Base-by-base conservation (phyloP, 2,113 vertebrate species). In the Scytalopus superciliaris region DNA sequence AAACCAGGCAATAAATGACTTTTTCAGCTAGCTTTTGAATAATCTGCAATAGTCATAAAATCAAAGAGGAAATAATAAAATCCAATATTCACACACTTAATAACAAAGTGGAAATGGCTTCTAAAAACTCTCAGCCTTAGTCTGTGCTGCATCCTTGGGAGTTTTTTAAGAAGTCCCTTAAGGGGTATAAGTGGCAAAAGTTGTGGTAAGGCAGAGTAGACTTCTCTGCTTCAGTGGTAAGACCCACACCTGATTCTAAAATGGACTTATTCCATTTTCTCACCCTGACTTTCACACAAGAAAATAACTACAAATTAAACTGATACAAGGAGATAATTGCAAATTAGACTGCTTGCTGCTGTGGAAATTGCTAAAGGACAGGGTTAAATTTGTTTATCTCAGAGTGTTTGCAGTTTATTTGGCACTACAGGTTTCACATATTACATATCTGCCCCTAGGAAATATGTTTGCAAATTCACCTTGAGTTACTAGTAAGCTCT, bases 41-140 rank as follows among this genome's bases (percentile, higher is more conserved):
- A 86, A 95, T 77, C 92, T 92, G 88, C 56, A 81, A 75, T 42
- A 87, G 69, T 70, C 49, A 89, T 95, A 92, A 96, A 84, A 87
- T 89, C 84, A 93, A 89, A 93, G 74, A 85, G 91, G 94, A 94
- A 95, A 85, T 73, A 52, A 80, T 89, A 64, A 94, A 94, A 92
- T 52, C 24, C 84, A 77, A 6, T 92, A 88, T 52, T 90, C 68
- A 83, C 59, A 77, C 63, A 79, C 8, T 82, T 89, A 90, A 81
- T 94, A 93, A 47, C 42, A 22, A 87, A 90, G 69, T 91, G 80
- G 91, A 95, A 96, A 84, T 63, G 55, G 28, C 63, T 87, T 90
- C 69, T 56, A 70, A 89, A 90, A 88, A 4, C 66, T 45, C 45
- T 70, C 18, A 70, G 6, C 39, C 47, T 80, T 66, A 31, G 15